Conservation (phyloP, 2,888 invertebrate species). For the Rhimphoctona megacephalus region DNA sequence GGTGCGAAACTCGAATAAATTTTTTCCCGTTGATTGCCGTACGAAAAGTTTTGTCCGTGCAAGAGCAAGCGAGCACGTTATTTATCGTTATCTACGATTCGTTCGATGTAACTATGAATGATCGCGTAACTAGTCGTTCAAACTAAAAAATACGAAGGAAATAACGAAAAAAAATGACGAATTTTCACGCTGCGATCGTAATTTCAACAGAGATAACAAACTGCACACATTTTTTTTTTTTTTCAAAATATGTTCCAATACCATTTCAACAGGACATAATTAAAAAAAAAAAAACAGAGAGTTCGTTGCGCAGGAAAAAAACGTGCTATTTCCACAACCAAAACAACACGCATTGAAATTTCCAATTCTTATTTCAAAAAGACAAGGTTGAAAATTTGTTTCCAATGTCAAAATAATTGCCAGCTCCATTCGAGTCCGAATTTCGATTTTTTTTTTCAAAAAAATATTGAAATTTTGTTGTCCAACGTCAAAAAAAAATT, state of each 20-base stretch:
- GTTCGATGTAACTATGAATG: slow-evolving; percentile 45
- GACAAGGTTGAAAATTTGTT: background rate
- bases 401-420: too few relatives aligned
- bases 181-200: slow-evolving; percentile 14
- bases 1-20: slow-evolving; percentile 54
- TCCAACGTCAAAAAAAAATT: too few relatives aligned
- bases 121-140: slow-evolving; percentile 35
- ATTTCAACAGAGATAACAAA: background rate
- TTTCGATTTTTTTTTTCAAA: too few relatives aligned
- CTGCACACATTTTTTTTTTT: background rate
- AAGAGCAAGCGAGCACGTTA: slow-evolving; percentile 29
- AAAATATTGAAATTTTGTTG: too few relatives aligned
- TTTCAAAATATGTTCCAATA: background rate
- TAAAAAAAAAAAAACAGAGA: background rate
- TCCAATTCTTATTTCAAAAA: background rate
- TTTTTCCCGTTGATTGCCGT: slow-evolving; percentile 54
- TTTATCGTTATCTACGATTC: slow-evolving; percentile 50
- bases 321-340: background rate
- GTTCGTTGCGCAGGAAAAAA: background rate
- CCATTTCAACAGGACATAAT: background rate
- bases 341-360: background rate
- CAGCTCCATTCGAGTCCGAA: too few relatives aligned
- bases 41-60: slow-evolving; percentile 53
- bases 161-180: slow-evolving; percentile 43
- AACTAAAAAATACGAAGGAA: slow-evolving; percentile 11